A percentile compares a stretch with the other conserved stretches of the same genome.
Conservation (phyloP, 2,888 invertebrate genomes). For the Dasypolia templi region DNA sequence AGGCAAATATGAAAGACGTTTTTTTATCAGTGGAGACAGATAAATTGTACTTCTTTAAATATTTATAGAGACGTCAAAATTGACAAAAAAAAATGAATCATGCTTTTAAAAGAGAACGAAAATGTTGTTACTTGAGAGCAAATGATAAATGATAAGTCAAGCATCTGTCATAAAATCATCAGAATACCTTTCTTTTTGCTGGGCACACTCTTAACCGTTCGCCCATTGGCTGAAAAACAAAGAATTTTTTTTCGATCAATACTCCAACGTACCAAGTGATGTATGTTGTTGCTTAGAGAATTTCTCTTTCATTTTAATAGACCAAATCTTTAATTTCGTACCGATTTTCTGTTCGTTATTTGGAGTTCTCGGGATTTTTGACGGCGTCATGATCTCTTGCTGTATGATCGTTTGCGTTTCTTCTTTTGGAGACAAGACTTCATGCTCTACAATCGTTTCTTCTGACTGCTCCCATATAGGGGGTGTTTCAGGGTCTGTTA, state of each 20-base stretch:
- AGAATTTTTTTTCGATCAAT: slow-evolving; percentile 54
- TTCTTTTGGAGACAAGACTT: slow-evolving; percentile 41
- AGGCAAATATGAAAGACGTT: slow-evolving; percentile 17
- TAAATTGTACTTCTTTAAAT: slow-evolving; percentile 16
- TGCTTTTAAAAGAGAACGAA: slow-evolving; percentile 17
- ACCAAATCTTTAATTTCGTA: slow-evolving; percentile 77
- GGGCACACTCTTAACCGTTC: slow-evolving; percentile 75
- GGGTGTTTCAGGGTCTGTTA: slow-evolving; percentile 16
- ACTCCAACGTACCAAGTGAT: slow-evolving; percentile 53
- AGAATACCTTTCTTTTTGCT: slow-evolving; percentile 82
- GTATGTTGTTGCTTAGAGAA: slow-evolving; percentile 64
- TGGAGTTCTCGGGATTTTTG: slow-evolving; percentile 68
- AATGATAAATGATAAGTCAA: slow-evolving; percentile 35
- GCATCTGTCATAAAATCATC: slow-evolving; percentile 44
- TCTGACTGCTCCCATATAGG: slow-evolving; percentile 12
- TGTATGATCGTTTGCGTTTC: slow-evolving; percentile 36
- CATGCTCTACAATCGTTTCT: slow-evolving; percentile 1
- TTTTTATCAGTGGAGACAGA: slow-evolving; percentile 17
- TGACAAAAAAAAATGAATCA: slow-evolving; percentile 13
- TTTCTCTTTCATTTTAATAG: slow-evolving; percentile 69
- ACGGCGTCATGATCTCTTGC: slow-evolving; percentile 42
- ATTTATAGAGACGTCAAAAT: neutral
- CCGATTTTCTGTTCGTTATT: slow-evolving; percentile 79
- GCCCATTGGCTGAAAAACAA: slow-evolving; percentile 81
- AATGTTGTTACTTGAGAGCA: neutral